Evolutionary conservation across 2,113 vertebrate species (phyloP).

Genomic region (Ophiodon elongatus): DNA sequence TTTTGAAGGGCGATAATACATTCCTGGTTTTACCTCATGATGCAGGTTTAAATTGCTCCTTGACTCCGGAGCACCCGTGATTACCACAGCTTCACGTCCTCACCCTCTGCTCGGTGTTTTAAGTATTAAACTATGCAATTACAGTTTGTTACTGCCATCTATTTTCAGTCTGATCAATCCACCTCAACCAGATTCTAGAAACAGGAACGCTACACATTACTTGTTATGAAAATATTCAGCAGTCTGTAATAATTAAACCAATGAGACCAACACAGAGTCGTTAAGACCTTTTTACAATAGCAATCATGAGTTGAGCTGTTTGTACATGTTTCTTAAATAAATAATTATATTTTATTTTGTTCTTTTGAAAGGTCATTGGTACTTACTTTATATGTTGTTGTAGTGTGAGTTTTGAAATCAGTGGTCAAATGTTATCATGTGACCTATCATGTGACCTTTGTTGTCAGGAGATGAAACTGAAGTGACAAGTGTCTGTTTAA

Average conservation of each 20-base stretch:
- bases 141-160: not conserved
- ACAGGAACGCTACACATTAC: not conserved
- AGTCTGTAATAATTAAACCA: too few species aligned
- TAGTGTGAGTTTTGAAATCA: conserved; percentile 33
- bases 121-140: conserved; percentile 10
- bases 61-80: not conserved
- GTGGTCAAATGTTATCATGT: conserved; percentile 78
- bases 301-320: conserved; percentile 16
- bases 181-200: not conserved
- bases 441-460: conserved; percentile 75
- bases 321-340: conserved; percentile 5
- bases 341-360: not conserved
- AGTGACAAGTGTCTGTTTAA: conserved; percentile 65
- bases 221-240: not conserved
- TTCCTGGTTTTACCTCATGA: conserved; percentile 1
- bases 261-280: too few species aligned
- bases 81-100: not conserved
- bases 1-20: not conserved
- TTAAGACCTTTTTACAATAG: not conserved
- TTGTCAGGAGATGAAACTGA: conserved; percentile 60
- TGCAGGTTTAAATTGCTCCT: conserved; percentile 5
- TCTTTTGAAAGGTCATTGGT: not conserved
- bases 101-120: not conserved
- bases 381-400: conserved; percentile 5
- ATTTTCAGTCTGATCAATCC: not conserved